A percentile compares a stretch with the other conserved stretches of the same genome.
Evolutionary conservation across 2,797 vertebrate species (phyloP).

Genomic region (Staurois parvus): DNA sequence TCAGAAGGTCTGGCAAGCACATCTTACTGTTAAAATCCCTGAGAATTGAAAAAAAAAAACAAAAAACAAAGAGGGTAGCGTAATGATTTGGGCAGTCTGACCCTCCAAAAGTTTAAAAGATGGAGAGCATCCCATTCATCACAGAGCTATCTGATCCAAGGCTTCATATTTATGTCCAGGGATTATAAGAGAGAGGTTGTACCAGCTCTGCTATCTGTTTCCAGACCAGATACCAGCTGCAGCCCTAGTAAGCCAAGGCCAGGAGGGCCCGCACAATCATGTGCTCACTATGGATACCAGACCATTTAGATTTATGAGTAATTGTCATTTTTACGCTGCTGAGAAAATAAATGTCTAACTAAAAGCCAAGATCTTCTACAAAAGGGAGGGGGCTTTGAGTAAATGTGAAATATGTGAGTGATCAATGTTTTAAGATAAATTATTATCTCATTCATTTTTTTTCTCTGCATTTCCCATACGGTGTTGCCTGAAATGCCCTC

Average conservation of each 20-base stretch:
- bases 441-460: background rate
- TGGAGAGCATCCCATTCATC: background rate
- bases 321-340: background rate
- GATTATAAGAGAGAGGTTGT: constrained; percentile 42
- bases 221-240: background rate
- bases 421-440: background rate
- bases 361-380: background rate
- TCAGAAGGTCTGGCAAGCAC: too few relatives aligned
- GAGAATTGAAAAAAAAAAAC: too few relatives aligned
- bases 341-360: too few relatives aligned
- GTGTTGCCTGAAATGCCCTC: too few relatives aligned
- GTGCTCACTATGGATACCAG: background rate
- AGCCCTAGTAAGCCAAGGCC: too few relatives aligned
- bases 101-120: background rate
- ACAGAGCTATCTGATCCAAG: constrained; percentile 3
- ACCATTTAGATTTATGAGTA: background rate
- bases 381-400: background rate
- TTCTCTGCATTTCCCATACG: too few relatives aligned
- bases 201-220: constrained; percentile 40
- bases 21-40: too few relatives aligned
- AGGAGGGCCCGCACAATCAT: background rate
- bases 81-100: background rate
- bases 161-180: constrained; percentile 19
- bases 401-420: background rate
- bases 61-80: too few relatives aligned